Conservation (phyloP, 2,797 vertebrate genomes). For the Protonibea diacanthus region DNA sequence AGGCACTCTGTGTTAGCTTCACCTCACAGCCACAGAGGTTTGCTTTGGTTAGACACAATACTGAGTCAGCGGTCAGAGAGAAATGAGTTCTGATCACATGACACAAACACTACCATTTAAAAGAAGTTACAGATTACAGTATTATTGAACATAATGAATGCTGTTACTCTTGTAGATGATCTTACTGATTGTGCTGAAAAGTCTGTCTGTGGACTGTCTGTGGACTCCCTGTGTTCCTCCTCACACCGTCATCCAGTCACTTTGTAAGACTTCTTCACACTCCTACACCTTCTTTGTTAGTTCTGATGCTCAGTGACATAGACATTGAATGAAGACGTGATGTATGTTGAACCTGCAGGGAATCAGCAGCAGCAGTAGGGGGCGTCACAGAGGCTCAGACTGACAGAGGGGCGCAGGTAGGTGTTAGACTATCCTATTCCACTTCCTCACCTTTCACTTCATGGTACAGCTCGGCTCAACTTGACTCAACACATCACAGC, state of each 20-base stretch:
- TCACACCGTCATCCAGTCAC: background rate
- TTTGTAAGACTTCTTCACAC: conserved; percentile 35
- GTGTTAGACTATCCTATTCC: background rate
- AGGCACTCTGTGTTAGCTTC: too few species aligned
- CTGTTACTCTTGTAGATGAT: conserved; percentile 20
- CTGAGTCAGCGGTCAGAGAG: too few species aligned
- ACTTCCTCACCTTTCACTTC: background rate
- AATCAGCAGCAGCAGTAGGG: conserved; percentile 17
- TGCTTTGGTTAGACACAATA: too few species aligned
- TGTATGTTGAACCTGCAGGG: conserved; percentile 45
- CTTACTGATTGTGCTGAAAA: background rate
- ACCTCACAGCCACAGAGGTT: too few species aligned
- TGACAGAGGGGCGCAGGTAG: conserved; percentile 37
- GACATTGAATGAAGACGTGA: background rate
- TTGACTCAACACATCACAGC: background rate
- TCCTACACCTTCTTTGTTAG: background rate
- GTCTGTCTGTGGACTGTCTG: background rate
- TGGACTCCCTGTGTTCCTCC: background rate
- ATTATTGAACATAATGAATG: background rate
- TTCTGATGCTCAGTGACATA: background rate
- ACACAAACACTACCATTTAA: too few species aligned
- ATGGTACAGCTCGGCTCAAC: too few species aligned
- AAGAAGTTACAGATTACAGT: too few species aligned
- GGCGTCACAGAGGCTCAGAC: conserved; percentile 2
- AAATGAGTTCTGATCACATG: too few species aligned